Base-by-base conservation (phyloP, 2,888 invertebrate genomes). In the Monochamus alternatus region DNA sequence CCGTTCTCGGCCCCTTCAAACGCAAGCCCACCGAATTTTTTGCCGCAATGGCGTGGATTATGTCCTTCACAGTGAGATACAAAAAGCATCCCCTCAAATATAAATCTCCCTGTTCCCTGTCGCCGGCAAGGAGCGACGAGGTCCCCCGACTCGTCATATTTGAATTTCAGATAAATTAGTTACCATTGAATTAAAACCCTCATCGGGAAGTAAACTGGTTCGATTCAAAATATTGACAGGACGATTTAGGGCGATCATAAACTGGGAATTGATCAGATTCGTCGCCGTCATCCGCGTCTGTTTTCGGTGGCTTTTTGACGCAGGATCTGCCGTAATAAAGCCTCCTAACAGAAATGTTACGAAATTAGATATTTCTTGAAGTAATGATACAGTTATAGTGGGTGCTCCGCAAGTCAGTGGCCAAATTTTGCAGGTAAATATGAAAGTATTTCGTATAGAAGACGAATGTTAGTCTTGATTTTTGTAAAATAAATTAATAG, bases 91-190 rank as follows among this genome's bases (percentile, higher is more conserved):
- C 38, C 52, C 32, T 9, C 51, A n/a, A 66, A 22, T 14, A 5
- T 52, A 52, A 66, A 52, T 31, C 66, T 66, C 52, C 30, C 66
- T 52, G 66, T 66, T 66, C 52, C 30, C 66, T 52, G 66, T 66
- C 66, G 66, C 9, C 52, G n/a, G 12, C 66, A 52, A n/a, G 52
- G 52, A 22, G 31, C n/a, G 52, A 8, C 8, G n/a, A 14, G 31
- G 14, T n/a, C 10, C 14, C 52, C 14, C 38, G 38, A 38, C 38
- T 38, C 32, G 43, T 38, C n/a, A 32, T 63, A 71, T 71, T 63
- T 71, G 63, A 63, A 52, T 14, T 63, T 71, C 63, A 63, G 38
- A 63, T 71, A 51, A 62, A 63, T 71, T 71, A 63, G 51, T 60
- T 60, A 47, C 30, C 47, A 52, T 63, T 52, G 30, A 71, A 63